Base-by-base conservation (phyloP, 2,113 vertebrate species). In the Passer montanus region DNA sequence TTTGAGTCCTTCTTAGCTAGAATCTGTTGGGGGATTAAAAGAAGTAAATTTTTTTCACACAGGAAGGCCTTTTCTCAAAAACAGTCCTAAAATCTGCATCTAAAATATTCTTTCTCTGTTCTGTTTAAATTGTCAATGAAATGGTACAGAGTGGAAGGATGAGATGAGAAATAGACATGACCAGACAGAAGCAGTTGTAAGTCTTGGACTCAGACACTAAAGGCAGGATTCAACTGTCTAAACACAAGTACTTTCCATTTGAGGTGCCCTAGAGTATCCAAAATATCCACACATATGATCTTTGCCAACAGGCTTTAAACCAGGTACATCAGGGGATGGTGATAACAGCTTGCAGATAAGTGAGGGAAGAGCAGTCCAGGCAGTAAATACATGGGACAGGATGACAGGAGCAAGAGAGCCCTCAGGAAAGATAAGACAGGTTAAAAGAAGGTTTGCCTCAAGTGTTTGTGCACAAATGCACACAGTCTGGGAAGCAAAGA, bases 291-390 rank as follows among this genome's bases (percentile, higher is more conserved):
- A 96, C 96, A 93, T 96, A 95, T 94, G 94, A 96, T 97, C 86
- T 94, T 97, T 96, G 95, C 95, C 95, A 97, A 92, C 80, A 96
- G 96, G 95, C 96, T 96, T 97, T 96, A 97, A 89, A 91, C 55
- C 86, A 93, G 95, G 89, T 95, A 75, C 0, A 3, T 94, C 91
- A 92, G 80, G 27, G 64, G 11, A 78, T 95, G 81, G 96, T 95
- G 95, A 94, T 95, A 94, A 94, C 95, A 96, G 89, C 80, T 84
- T 77, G 76, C 89, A 93, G 86, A 75, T 87, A 93, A 93, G 89
- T 91, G 86, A 96, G 84, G 94, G 95, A 95, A 81, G 44, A 93
- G 90, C 84, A 93, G 28, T 84, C 0, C 3, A 22, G 68, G 83
- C 69, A 93, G 73, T 92, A 94, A 96, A 93, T 97, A 56, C 56